phyloP scores from a whole-genome alignment of 2,888 invertebrate genomes.

The Noctua janthe region DNA sequence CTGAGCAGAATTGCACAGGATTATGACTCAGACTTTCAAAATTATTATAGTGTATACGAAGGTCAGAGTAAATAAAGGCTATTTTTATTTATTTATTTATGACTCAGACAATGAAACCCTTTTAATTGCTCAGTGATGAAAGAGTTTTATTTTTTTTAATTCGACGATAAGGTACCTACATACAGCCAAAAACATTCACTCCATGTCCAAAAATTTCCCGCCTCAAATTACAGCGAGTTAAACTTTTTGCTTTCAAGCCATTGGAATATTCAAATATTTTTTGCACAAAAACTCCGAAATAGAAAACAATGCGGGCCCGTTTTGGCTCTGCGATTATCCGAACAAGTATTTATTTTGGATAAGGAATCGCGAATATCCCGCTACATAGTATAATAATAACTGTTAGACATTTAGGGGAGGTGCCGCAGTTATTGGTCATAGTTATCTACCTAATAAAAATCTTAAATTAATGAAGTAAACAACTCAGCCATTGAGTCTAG shows the following conservation, averaged over 20 bases:
- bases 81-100: no score
- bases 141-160: not conserved
- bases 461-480: not conserved
- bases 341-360: constrained; percentile 63
- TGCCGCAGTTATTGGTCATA: constrained; percentile 17
- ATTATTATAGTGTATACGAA: no score
- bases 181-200: constrained; percentile 50
- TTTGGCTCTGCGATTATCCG: constrained; percentile 66
- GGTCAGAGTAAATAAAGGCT: no score
- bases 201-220: constrained; percentile 49
- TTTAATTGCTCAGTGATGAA: not conserved
- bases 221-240: constrained; percentile 50
- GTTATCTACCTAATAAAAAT: not conserved
- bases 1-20: not conserved
- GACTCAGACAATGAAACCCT: constrained; percentile 3
- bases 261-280: constrained; percentile 63
- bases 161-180: constrained; percentile 23
- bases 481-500: not conserved
- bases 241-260: constrained; percentile 64
- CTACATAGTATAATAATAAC: constrained; percentile 68
- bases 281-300: constrained; percentile 59
- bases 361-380: constrained; percentile 64
- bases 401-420: constrained; percentile 53
- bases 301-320: constrained; percentile 63
- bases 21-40: not conserved